Base-by-base conservation (phyloP, 2,797 vertebrate species). In the Myotis planiceps region DNA sequence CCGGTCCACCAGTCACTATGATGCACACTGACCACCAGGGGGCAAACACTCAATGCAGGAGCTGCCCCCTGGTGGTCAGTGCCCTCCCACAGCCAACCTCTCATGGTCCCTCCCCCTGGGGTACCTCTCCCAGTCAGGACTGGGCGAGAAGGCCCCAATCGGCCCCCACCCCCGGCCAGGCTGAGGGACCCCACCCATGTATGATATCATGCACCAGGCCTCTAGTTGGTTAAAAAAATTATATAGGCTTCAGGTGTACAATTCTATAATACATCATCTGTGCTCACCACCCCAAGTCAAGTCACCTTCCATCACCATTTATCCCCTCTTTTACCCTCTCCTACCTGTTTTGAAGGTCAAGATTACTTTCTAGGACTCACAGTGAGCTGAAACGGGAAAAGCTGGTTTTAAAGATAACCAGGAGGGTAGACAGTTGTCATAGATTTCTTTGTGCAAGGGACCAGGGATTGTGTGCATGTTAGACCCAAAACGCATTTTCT, bases 381-480 rank as follows among this genome's bases (percentile, higher is more conserved):
- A 60, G 34, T 23, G 42, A 69, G 9, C 49, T 8, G 14, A 86
- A 37, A 47, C n/a, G 37, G 69, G 4, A 88, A 74, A 13, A 42
- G 12, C 7, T 39, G n/a, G 27, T 39, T 78, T 75, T 66, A 51
- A 74, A 49, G 49, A 34, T 25, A 55, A 75, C 8, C 8, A 3
- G 12, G 37, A 45, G n/a, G 13, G 8, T 12, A 42, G 37, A 60
- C 39, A 32, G 19, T 49, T 32, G 16, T 19, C 49, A 29, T 29
- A 49, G 42, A 45, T 8, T 55, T 9, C 21, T 53, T 3, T 0
- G 2, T 65, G 16, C 10, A 63, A 29, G 18, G 5, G 32, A 42
- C 14, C 9, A 1, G 66, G 9, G 32, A 42, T 2, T 12, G 45
- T 1, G 19, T 3, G 47, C 60, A 25, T 0, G 0, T 13, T 15